Percentiles rank a stretch among this genome's conserved stretches.
Evolutionary conservation across 2,888 invertebrate genomes (phyloP).

Genomic region (Alitta virens): DNA sequence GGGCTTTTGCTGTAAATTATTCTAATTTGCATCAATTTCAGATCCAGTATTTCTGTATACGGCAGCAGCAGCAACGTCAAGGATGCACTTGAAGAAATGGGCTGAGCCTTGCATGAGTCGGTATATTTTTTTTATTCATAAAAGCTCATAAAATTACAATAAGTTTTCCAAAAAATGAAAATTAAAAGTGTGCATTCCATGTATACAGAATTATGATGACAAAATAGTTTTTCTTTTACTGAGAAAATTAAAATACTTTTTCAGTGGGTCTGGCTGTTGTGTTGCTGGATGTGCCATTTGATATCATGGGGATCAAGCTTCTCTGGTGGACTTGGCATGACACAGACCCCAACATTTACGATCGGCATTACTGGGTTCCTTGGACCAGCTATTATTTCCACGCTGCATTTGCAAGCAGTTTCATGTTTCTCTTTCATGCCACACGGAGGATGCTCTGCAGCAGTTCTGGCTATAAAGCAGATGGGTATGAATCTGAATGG

Average conservation of each 20-base stretch:
- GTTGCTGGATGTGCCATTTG: slow-evolving; percentile 75
- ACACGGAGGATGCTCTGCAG: slow-evolving; percentile 61
- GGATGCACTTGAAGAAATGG: slow-evolving; percentile 59
- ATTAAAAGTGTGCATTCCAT: no score
- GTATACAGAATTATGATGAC: no score
- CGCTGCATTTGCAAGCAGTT: slow-evolving; percentile 71
- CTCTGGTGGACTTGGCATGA: slow-evolving; percentile 83
- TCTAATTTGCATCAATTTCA: slow-evolving; percentile 36
- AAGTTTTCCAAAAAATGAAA: background rate
- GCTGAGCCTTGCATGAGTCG: slow-evolving; percentile 59
- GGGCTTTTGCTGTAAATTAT: no score
- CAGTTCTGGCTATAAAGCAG: slow-evolving; percentile 18
- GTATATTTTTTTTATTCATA: slow-evolving; percentile 9
- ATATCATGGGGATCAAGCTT: slow-evolving; percentile 75
- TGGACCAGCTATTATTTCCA: slow-evolving; percentile 84
- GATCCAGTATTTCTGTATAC: slow-evolving; percentile 62
- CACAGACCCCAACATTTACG: slow-evolving; percentile 63
- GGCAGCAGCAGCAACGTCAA: slow-evolving; percentile 59
- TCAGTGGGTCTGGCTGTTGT: slow-evolving; percentile 70
- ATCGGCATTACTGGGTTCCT: slow-evolving; percentile 77
- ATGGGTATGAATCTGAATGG: slow-evolving; percentile 10
- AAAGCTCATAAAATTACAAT: background rate
- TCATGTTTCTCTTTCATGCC: slow-evolving; percentile 69
- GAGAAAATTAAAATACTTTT: no score
- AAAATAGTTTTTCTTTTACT: no score